Evolutionary conservation across 2,113 vertebrate species (phyloP).

Genomic region (Myiagra hebetior): DNA sequence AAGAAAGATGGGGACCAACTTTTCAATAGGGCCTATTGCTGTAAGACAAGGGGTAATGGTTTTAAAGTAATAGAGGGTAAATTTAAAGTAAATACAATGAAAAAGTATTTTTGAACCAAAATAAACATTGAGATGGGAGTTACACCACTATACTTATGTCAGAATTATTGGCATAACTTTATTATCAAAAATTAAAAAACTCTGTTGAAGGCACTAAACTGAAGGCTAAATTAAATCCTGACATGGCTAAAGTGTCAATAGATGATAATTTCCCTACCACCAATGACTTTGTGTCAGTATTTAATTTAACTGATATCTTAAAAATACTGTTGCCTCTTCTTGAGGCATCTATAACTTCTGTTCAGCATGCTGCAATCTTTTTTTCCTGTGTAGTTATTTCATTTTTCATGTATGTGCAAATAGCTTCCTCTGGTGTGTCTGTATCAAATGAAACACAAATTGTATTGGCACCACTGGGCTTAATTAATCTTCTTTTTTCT

Average conservation of each 20-base stretch:
- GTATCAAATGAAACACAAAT: background rate
- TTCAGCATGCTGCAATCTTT: background rate
- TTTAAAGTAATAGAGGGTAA: background rate
- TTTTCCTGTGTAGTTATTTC: background rate
- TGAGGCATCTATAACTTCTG: background rate
- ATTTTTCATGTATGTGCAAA: background rate
- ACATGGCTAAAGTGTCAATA: background rate
- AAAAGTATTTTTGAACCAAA: background rate
- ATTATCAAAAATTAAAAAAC: background rate
- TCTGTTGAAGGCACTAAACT: background rate
- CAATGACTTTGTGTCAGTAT: background rate
- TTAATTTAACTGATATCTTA: background rate
- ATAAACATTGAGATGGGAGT: background rate
- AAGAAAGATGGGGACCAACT: background rate
- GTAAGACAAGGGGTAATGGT: background rate
- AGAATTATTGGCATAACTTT: background rate
- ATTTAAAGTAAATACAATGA: background rate
- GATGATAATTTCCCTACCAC: background rate
- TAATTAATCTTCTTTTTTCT: slow-evolving; percentile 13
- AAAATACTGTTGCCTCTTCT: background rate
- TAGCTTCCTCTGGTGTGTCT: background rate
- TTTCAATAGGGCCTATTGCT: fast-evolving
- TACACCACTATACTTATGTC: background rate
- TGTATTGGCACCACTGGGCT: background rate
- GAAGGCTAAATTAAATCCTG: background rate